Base-by-base conservation (phyloP, 64 coral and sea anemone species). In the Stichodactyla mertensii region DNA sequence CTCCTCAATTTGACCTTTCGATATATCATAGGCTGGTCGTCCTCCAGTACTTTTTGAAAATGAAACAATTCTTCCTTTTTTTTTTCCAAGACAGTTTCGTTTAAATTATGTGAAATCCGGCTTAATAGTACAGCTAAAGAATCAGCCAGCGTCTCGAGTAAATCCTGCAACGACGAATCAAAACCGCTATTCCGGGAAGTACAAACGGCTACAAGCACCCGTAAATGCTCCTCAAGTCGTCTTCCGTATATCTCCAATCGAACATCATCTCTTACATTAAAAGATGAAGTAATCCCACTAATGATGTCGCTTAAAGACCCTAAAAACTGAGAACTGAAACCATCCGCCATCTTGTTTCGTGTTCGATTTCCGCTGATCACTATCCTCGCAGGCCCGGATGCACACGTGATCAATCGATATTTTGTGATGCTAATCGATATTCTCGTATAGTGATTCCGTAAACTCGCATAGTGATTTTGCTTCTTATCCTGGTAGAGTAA, bases 31-130 rank as follows among this genome's bases (percentile, higher is more conserved):
- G n/a, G 85, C 85, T 86, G 85, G 85, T 70, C 85, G 85, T 67
- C 85, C 85, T 13, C 85, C 85, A 86, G 57, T 71, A 86, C 85
- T 86, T 86, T 59, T 67, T 69, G 85, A 69, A 51, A 67, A 86
- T 67, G 85, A 19, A 15, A 66, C 59, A 67, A 52, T 86, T 61
- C 85, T 86, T 86, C 20, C 55, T 62, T 71, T 24, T 26, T 86
- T 86, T 67, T 62, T 55, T 55, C 82, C 82, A 84, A 84, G 82
- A 61, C 82, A 55, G 51, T 28, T 84, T 84, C 82, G 82, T 84
- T 84, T 84, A 60, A 84, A 55, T 84, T 84, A 84, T 84, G 55
- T 84, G 82, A 84, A 84, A 84, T 84, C 82, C 82, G 55, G 82
- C 53, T 84, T 84, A 84, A 84, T 59, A 84, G 82, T 22, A 51